A percentile compares a stretch with the other conserved stretches of the same genome.
Conservation (phyloP, 1,140 invertebrate species). For the Platorchestia sp. region DNA sequence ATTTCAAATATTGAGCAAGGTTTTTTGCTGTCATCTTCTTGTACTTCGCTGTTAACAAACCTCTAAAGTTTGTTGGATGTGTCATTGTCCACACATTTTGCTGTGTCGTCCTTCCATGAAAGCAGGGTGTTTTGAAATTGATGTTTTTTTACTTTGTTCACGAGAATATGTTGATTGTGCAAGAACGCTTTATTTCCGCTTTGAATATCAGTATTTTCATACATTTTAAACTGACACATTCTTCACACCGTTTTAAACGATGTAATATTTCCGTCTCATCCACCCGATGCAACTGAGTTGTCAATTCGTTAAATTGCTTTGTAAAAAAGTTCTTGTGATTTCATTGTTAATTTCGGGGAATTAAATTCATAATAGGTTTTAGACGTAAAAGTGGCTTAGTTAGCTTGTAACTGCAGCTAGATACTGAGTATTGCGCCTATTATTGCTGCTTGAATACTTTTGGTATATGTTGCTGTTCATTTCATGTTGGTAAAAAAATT, state of each 20-base stretch:
- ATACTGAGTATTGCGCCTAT: neutral
- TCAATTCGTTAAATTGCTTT: neutral
- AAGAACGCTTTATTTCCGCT: too few relatives aligned
- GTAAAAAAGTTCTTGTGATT: neutral
- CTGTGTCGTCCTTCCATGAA: neutral
- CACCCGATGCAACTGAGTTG: neutral
- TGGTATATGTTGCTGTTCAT: neutral
- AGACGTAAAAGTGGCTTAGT: neutral
- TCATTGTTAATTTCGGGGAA: neutral
- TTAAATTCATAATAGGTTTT: neutral
- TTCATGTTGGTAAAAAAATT: neutral
- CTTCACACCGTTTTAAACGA: neutral
- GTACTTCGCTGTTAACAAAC: neutral
- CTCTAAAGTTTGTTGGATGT: neutral
- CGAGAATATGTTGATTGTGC: too few relatives aligned
- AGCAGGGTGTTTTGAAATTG: neutral
- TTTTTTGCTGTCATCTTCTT: neutral
- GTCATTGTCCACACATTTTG: neutral
- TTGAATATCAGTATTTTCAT: too few relatives aligned
- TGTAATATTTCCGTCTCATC: neutral
- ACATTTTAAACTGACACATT: neutral
- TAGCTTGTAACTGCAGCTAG: neutral
- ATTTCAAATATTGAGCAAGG: neutral
- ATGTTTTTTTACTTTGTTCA: too few relatives aligned
- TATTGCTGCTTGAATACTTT: neutral